These are phyloP conservation scores for Brachyrhaphis roseni DNA, from an alignment of 2,797 vertebrate genomes.

Conservation along the genomic window DNA sequence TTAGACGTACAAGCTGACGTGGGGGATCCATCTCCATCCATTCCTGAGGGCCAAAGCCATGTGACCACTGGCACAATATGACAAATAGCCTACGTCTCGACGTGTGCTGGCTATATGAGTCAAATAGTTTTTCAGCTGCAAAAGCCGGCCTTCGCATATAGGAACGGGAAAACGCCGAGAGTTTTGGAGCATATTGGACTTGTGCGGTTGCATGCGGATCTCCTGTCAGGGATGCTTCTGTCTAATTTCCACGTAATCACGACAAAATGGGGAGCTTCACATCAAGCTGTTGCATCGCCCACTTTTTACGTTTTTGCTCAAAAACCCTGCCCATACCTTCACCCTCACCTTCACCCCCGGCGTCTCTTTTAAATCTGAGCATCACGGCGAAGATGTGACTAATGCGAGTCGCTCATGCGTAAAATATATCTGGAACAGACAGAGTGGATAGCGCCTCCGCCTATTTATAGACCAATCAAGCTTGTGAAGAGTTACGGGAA, in stretches of 20 bases:
- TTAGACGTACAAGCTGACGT: slow-evolving; percentile 99
- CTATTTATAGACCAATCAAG: slow-evolving; percentile 50
- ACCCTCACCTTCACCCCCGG: slow-evolving; percentile 51
- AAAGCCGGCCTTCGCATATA: slow-evolving; percentile 19
- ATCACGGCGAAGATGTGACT: not conserved
- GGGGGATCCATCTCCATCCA: slow-evolving; percentile 99
- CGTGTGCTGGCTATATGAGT: slow-evolving; percentile 70
- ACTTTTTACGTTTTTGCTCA: slow-evolving; percentile 2
- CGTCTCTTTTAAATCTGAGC: not conserved
- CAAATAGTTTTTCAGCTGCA: slow-evolving; percentile 60
- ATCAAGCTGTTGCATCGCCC: not conserved
- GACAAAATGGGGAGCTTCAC: not conserved
- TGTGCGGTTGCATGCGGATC: not conserved
- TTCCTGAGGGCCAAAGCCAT: slow-evolving; percentile 98
- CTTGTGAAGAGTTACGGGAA: not conserved
- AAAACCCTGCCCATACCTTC: slow-evolving; percentile 45
- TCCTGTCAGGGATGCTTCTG: not conserved
- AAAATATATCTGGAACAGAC: not conserved
- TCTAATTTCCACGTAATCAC: not conserved
- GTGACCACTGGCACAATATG: slow-evolving; percentile 99
- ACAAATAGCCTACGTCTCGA: slow-evolving; percentile 85
- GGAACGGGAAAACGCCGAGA: slow-evolving; percentile 46
- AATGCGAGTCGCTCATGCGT: not conserved
- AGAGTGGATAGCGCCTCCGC: slow-evolving; percentile 11
- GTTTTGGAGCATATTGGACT: slow-evolving; percentile 21